A percentile compares a stretch with the other conserved stretches of the same genome.
phyloP scores from a whole-genome alignment of 37 sponge, comb jelly and placozoan genomes.

The Diacarnus erythraeanus region DNA sequence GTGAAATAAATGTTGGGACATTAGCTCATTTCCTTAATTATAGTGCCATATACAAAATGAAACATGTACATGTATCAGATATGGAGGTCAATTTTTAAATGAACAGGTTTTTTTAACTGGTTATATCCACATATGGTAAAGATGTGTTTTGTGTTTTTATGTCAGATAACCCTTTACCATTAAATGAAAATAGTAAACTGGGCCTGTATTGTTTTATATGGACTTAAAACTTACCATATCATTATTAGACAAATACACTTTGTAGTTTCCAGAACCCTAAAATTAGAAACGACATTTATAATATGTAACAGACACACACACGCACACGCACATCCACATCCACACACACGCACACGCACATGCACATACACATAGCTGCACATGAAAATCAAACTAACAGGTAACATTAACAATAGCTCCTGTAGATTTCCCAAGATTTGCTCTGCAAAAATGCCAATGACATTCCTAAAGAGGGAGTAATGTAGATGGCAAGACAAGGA shows the following conservation, averaged over 20 bases:
- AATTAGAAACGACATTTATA: neutral
- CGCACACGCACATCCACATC: neutral
- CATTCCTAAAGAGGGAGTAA: slow-evolving; percentile 25
- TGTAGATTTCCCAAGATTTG: slow-evolving; percentile 35
- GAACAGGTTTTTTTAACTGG: too few relatives aligned
- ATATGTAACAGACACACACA: neutral
- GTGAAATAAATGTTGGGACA: slow-evolving; percentile 4
- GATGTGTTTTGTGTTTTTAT: too few relatives aligned
- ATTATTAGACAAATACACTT: slow-evolving; percentile 34
- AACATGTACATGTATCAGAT: too few relatives aligned
- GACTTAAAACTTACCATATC: slow-evolving; percentile 28
- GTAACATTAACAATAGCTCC: slow-evolving; percentile 41
- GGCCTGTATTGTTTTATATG: neutral
- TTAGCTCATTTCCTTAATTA: too few relatives aligned
- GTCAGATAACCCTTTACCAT: too few relatives aligned
- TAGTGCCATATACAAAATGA: too few relatives aligned
- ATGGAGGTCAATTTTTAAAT: too few relatives aligned
- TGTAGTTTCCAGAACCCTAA: slow-evolving; percentile 13
- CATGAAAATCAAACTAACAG: slow-evolving; percentile 35
- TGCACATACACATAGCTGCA: slow-evolving; percentile 4
- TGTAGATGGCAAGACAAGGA: too few relatives aligned
- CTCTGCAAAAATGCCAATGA: slow-evolving; percentile 43
- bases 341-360: slow-evolving; percentile 17
- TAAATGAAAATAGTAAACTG: too few relatives aligned
- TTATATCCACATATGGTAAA: too few relatives aligned